A percentile compares a stretch with the other conserved stretches of the same genome.
Evolutionary conservation across 2,113 vertebrate species (phyloP).

Genomic region (Rhinolophus sinicus): DNA sequence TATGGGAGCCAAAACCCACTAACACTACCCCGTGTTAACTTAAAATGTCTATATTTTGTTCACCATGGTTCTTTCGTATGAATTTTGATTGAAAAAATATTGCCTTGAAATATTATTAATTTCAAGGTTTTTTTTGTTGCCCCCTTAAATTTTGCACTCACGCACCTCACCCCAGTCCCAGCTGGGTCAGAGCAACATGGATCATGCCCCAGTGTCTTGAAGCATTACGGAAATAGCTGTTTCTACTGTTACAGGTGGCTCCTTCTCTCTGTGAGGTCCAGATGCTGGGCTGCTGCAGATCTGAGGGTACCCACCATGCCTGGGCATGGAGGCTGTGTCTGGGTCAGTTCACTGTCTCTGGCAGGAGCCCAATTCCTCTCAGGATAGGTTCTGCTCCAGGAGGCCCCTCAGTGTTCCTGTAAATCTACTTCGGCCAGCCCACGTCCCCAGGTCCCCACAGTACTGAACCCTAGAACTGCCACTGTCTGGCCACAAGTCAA

Average conservation of each 20-base stretch:
- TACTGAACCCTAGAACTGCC: not conserved
- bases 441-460: not conserved
- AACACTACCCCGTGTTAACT: not conserved
- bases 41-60: not conserved
- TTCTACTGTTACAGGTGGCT: not conserved
- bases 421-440: not conserved
- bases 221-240: not conserved
- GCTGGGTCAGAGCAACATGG: not conserved
- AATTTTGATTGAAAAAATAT: not conserved
- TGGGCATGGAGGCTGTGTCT: not conserved
- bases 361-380: not conserved
- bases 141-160: not conserved
- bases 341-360: not conserved
- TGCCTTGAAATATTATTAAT: not conserved
- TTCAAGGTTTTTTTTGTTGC: too few relatives aligned
- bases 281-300: not conserved
- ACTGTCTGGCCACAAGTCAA: not conserved
- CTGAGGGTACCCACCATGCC: not conserved
- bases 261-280: not conserved
- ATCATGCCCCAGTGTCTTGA: not conserved
- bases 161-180: not conserved
- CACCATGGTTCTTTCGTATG: not conserved
- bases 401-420: not conserved
- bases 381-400: not conserved
- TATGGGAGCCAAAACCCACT: accelerated